Base-by-base conservation (phyloP, 1,140 invertebrate species). In the Drosophila auraria region DNA sequence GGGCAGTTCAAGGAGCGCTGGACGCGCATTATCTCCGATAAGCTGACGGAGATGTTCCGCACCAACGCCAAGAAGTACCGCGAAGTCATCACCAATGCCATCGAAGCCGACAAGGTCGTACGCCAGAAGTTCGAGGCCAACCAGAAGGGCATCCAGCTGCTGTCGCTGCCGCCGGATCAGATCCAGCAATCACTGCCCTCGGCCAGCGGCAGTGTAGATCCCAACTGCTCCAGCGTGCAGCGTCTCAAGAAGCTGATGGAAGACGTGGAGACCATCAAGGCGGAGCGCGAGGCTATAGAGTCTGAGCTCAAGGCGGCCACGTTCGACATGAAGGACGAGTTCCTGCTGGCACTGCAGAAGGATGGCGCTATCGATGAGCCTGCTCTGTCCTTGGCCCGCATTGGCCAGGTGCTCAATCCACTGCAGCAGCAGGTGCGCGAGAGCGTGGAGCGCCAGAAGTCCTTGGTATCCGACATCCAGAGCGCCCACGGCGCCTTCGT, bases 1-100 rank as follows among this genome's bases (percentile, higher is more conserved):
- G 93, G 94, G 53, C 98, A 99, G 94, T 99, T 99, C 92, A 98
- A 97, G 89, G 96, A 96, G 83, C 94, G 95, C 74, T 99, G 99
- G 99, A 96, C 95, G 0, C 95, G 99, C 84, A 98, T 97, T 36
- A 94, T 97, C 0, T 99, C 98, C 3, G 95, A 95, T 17, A 96
- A 97, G 93, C 94, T 99, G 33, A 99, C 98, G 3, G 96, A 97
- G 92, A 96, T 97, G 79, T 97, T 99, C 91, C 95, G 94, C 64
- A 94, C 96, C 14, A 99, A 99, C 94, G 95, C 96, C 49, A 94
- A 95, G 70, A 99, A 99, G 93, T 99, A 99, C 93, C 94, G 96
- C 49, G 95, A 96, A 92, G 99, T 99, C 82, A 97, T 99, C 70
- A 96, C 97, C 89, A 99, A 98, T 93, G 98, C 98, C 30, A 95